Percentiles rank a stretch among this genome's conserved stretches.
phyloP scores from a whole-genome alignment of 2,888 invertebrate genomes.

The Ochlodes sylvanus region DNA sequence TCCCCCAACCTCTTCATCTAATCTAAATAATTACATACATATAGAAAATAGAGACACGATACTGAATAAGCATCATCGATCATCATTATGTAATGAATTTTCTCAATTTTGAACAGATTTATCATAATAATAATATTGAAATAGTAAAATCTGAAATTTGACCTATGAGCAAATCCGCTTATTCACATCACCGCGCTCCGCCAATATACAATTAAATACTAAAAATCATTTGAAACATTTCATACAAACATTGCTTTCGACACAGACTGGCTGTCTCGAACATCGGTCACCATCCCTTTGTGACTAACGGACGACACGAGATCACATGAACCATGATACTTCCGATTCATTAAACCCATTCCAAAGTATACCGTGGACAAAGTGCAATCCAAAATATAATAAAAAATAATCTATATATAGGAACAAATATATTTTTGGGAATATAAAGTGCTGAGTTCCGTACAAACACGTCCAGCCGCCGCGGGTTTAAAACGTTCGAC shows the following conservation, averaged over 20 bases:
- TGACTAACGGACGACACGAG: conserved; percentile 44
- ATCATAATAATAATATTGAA: background rate
- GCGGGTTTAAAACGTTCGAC: conserved; percentile 24
- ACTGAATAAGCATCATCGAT: conserved; percentile 22
- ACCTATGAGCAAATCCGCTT: conserved; percentile 8
- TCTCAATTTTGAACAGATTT: too few relatives aligned
- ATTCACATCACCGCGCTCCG: conserved; percentile 44
- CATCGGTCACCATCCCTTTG: conserved; percentile 40
- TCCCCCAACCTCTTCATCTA: conserved; percentile 12
- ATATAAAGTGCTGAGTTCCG: conserved; percentile 33
- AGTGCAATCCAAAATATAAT: conserved; percentile 31
- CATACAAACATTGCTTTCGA: conserved; percentile 43
- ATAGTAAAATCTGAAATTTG: conserved; percentile 8
- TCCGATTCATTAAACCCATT: conserved; percentile 37
- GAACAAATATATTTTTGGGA: conserved; percentile 44
- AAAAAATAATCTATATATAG: conserved; percentile 46
- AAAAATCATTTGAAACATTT: conserved; percentile 54
- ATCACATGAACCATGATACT: conserved; percentile 42
- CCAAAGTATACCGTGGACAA: conserved; percentile 40
- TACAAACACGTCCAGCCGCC: conserved; percentile 26
- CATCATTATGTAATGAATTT: background rate
- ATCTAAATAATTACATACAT: conserved; percentile 38
- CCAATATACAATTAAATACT: conserved; percentile 53
- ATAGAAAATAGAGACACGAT: conserved; percentile 36
- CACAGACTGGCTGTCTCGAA: conserved; percentile 36